phyloP scores from a whole-genome alignment of 2,797 vertebrate genomes.

The Lepus oiostolus region DNA sequence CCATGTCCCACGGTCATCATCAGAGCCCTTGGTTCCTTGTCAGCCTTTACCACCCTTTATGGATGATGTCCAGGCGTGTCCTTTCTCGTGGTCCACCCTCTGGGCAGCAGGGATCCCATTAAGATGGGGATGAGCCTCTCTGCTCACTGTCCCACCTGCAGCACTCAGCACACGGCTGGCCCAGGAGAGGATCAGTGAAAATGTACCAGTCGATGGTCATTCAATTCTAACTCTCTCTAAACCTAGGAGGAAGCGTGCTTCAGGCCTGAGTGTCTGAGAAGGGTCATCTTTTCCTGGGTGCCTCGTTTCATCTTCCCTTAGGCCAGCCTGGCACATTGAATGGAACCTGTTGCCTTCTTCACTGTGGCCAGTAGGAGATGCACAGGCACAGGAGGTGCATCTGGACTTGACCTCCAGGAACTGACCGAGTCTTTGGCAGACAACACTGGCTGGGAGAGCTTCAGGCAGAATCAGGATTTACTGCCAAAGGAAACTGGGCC shows the following conservation, averaged over 20 bases:
- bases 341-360: neutral
- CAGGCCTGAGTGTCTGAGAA: neutral
- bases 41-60: fast-evolving
- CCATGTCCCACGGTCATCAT: fast-evolving
- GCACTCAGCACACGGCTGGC: neutral
- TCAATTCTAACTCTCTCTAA: neutral
- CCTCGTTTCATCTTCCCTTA: neutral
- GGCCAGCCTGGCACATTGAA: neutral
- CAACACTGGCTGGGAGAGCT: neutral
- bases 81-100: neutral
- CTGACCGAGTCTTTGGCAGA: neutral
- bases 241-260: neutral
- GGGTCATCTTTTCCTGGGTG: neutral
- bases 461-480: neutral
- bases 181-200: neutral
- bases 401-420: neutral
- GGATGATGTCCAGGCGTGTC: no score
- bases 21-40: neutral
- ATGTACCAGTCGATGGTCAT: neutral
- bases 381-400: neutral
- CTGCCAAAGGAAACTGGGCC: neutral
- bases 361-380: neutral
- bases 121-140: neutral
- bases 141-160: neutral
- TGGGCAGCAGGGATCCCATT: neutral